phyloP scores from a whole-genome alignment of 2,888 invertebrate genomes.

The Parapristionchus giblindavisi region DNA sequence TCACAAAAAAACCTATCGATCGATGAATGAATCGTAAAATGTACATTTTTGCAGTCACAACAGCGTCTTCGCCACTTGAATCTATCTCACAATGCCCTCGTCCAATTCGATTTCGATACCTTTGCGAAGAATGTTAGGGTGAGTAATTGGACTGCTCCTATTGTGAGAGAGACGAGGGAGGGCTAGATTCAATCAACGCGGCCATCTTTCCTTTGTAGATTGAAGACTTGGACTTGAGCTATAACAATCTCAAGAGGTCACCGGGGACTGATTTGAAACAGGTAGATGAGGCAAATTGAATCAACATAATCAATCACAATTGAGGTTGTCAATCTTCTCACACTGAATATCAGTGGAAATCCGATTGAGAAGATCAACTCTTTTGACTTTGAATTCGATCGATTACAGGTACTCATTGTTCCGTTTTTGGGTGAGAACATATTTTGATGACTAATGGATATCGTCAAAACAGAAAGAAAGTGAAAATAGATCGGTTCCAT shows the following conservation, averaged over 20 bases:
- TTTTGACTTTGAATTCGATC: slow-evolving; percentile 37
- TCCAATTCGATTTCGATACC: slow-evolving; percentile 38
- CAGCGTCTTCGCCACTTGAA: slow-evolving; percentile 36
- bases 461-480: too few species aligned
- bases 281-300: not conserved
- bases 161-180: not conserved
- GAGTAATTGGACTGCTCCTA: not conserved
- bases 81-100: slow-evolving; percentile 37
- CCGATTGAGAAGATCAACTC: slow-evolving; percentile 31
- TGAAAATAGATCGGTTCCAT: too few species aligned
- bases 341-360: slow-evolving; percentile 35
- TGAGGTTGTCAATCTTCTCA: slow-evolving; percentile 35
- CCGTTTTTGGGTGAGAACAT: not conserved
- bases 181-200: not conserved
- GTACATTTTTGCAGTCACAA: slow-evolving; percentile 10
- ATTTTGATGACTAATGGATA: not conserved
- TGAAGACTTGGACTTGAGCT: slow-evolving; percentile 37
- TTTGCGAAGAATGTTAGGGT: slow-evolving; percentile 36
- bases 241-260: slow-evolving; percentile 22
- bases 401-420: slow-evolving; percentile 36
- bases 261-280: slow-evolving; percentile 31
- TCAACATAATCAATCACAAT: not conserved
- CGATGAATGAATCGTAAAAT: not conserved
- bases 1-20: not conserved
- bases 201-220: slow-evolving; percentile 23